Evolutionary conservation across 2,888 invertebrate species (phyloP), one percentile per base, ranked within the genome.

Genomic region (Omphaloscelis lunosa): DNA sequence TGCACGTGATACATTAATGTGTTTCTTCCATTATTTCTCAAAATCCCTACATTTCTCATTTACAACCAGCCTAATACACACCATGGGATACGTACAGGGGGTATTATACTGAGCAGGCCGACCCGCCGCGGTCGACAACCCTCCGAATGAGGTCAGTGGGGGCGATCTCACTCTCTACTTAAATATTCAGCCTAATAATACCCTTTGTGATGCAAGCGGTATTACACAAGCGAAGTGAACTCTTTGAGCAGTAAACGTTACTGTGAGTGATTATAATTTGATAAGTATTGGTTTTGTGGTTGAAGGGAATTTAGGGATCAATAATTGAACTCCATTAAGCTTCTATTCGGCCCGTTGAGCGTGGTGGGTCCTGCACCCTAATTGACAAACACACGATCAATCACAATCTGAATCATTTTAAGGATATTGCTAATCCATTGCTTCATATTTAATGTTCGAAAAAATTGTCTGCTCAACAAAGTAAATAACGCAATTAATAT

Each of bases 121-220:
- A 73, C 85, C 85, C 72, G 41, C 48, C 61, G 75, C 82, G 89
- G 89, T 89, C 84, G 80, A 71, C 83, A 83, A 86, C 89, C 89
- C 79, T 71, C 45, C 15, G 59, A 89, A 89, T 59, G 86, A 67
- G 89, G 89, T 88, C 89, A 89, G 65, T 70, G 78, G 79, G 86
- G 84, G 75, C 51, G 84, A 61, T 81, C 83, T 79, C 72, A 68
- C 85, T 82, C 78, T 78, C 65, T 71, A 67, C 62, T 86, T 86
- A 80, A 85, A 84, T 82, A 88, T 88, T 86, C 88, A 82, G 61
- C 69, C 78, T 73, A 75, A 72, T 83, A 87, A 73, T 76, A 76
- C 76, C 82, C 65, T 75, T 73, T 72, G 77, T 88, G 63, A 80
- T 83, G 86, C 84, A 86, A 72, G 63, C 66, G 23, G 53, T 45